phyloP scores from a whole-genome alignment of 2,797 vertebrate genomes.

The Melanotaenia parkinsoni region DNA sequence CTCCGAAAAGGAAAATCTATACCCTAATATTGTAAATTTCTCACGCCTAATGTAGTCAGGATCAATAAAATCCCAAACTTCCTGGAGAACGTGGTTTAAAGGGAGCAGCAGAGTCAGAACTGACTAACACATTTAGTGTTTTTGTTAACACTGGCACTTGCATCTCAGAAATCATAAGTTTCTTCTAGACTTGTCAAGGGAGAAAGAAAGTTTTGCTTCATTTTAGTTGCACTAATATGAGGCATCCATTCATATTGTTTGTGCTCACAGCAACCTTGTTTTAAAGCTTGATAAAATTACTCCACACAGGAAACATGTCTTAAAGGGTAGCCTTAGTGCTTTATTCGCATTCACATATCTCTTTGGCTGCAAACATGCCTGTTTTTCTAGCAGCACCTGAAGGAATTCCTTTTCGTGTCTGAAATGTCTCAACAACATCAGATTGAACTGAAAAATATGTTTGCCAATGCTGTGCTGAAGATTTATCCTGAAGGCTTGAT shows the following conservation, averaged over 20 bases:
- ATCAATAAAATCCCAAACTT: slow-evolving; percentile 61
- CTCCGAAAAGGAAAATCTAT: slow-evolving; percentile 63
- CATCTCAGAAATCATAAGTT: slow-evolving; percentile 4
- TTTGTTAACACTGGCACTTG: neutral
- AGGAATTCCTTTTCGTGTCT: neutral
- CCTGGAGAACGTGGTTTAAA: slow-evolving; percentile 36
- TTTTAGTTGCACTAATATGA: slow-evolving; percentile 26
- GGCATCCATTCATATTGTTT: neutral
- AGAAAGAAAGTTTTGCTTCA: slow-evolving; percentile 23
- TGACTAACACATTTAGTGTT: slow-evolving; percentile 15
- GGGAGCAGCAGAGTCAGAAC: slow-evolving; percentile 1
- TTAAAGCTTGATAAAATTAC: slow-evolving; percentile 13
- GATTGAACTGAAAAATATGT: neutral
- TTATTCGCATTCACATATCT: neutral
- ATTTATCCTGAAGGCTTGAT: neutral
- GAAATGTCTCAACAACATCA: neutral
- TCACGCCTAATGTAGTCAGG: slow-evolving; percentile 42
- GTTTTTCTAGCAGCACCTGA: neutral
- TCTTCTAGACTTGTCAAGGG: slow-evolving; percentile 8
- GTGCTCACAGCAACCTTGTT: slow-evolving; percentile 18
- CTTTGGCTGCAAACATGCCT: neutral
- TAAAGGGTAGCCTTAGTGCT: neutral
- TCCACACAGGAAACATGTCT: neutral
- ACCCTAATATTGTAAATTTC: slow-evolving; percentile 53
- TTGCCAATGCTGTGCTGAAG: neutral